Conservation (phyloP, 2,888 invertebrate genomes). For the Drosophila anomalata region DNA sequence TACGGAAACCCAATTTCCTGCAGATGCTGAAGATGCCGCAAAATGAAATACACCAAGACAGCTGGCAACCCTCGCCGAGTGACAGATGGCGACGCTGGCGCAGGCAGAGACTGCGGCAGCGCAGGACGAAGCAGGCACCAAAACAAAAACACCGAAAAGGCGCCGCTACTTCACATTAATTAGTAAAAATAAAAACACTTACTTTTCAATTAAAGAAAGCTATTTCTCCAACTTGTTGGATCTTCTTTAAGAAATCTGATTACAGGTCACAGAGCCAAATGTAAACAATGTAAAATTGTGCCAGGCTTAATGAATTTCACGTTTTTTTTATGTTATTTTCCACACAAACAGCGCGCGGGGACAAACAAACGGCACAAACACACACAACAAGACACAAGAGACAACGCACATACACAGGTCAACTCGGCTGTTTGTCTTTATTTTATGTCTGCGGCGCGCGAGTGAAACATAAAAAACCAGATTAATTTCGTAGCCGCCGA, state of each 20-base stretch:
- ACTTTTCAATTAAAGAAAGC: constrained; percentile 4
- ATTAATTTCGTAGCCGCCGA: constrained; percentile 72
- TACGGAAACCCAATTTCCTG: constrained; percentile 68
- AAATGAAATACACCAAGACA: constrained; percentile 52
- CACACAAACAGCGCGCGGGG: constrained; percentile 40
- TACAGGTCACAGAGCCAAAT: constrained; percentile 34
- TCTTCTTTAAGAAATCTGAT: constrained; percentile 12
- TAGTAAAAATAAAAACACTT: constrained; percentile 12
- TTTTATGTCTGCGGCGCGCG: constrained; percentile 57
- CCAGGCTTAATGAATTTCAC: constrained; percentile 51
- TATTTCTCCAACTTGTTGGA: constrained; percentile 43
- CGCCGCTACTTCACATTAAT: not conserved
- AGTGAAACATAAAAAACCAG: constrained; percentile 76
- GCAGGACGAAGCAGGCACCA: constrained; percentile 50
- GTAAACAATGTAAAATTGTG: constrained; percentile 72
- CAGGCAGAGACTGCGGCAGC: constrained; percentile 39
- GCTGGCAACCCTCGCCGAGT: constrained; percentile 61
- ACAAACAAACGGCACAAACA: constrained; percentile 40
- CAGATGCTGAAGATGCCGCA: constrained; percentile 58
- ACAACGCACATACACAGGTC: constrained; percentile 29
- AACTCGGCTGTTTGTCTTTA: constrained; percentile 29
- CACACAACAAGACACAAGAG: constrained; percentile 12
- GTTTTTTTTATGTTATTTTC: constrained; percentile 68
- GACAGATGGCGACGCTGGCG: constrained; percentile 67
- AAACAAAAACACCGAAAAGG: constrained; percentile 59